A percentile compares a stretch with the other conserved stretches of the same genome.
These are phyloP conservation scores for Podarcis lilfordi DNA, from an alignment of 2,797 vertebrate species.

Conservation along the genomic window DNA sequence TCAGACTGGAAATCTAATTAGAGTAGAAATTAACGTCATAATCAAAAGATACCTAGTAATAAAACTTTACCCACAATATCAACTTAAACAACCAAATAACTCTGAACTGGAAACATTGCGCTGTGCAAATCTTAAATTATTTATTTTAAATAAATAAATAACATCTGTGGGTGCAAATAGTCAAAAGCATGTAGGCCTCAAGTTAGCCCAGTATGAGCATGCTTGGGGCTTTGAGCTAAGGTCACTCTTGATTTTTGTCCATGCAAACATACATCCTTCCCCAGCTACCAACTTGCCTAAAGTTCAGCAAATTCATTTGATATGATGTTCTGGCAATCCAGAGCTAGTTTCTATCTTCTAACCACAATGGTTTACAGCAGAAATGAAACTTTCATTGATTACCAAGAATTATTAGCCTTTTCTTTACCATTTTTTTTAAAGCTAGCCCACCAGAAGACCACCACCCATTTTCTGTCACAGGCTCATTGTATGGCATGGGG, in stretches of 20 bases:
- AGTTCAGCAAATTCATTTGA: neutral
- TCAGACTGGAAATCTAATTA: constrained; percentile 97
- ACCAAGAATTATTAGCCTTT: no score
- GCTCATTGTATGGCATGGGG: no score
- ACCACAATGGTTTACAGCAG: no score
- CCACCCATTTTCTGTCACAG: no score
- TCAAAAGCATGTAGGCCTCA: neutral
- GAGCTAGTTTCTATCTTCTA: neutral
- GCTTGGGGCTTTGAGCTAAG: neutral
- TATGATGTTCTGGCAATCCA: neutral
- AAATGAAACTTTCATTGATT: no score
- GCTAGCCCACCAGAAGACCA: no score
- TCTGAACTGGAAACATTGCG: neutral
- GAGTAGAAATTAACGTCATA: constrained; percentile 49
- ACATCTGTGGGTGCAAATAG: neutral
- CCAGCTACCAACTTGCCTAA: neutral
- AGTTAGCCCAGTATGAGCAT: neutral
- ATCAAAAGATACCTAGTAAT: constrained; percentile 20
- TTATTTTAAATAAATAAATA: neutral
- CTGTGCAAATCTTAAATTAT: neutral
- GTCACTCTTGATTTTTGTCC: neutral
- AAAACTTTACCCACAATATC: constrained; percentile 28
- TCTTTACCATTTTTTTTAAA: no score
- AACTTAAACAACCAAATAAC: constrained; percentile 23
- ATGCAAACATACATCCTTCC: neutral